A percentile compares a stretch with the other conserved stretches of the same genome.
phyloP scores from a whole-genome alignment of 2,113 vertebrate genomes.

The Anhinga rufa region DNA sequence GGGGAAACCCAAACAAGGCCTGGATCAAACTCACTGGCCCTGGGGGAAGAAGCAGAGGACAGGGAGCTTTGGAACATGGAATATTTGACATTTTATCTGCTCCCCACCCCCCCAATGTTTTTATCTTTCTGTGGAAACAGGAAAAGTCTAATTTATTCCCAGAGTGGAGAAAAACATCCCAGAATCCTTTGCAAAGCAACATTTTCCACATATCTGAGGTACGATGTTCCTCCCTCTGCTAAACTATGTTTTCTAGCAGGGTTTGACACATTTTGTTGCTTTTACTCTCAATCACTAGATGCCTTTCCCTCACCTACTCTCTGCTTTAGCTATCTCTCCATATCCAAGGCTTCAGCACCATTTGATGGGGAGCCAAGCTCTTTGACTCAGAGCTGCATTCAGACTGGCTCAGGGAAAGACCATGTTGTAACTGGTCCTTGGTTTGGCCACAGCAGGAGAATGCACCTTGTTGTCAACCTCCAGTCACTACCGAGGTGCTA shows the following conservation, averaged over 20 bases:
- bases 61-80: neutral
- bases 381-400: neutral
- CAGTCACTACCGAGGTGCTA: neutral
- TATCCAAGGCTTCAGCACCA: neutral
- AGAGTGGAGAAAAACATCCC: neutral
- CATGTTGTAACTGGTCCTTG: neutral
- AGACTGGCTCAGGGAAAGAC: neutral
- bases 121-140: slow-evolving; percentile 34
- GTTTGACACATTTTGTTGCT: neutral
- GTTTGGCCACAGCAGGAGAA: neutral
- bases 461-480: neutral
- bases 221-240: neutral
- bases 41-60: neutral
- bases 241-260: neutral
- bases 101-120: neutral
- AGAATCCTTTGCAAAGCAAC: neutral
- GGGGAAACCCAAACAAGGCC: neutral
- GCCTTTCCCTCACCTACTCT: neutral
- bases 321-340: neutral
- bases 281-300: neutral
- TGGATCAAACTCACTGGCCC: neutral
- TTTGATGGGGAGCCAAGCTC: neutral
- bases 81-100: neutral
- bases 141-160: slow-evolving; percentile 2
- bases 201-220: slow-evolving; percentile 4